A percentile compares a stretch with the other conserved stretches of the same genome.
These are phyloP conservation scores for Calephelis virginiensis DNA, from an alignment of 1,140 invertebrate species.

Conservation along the genomic window DNA sequence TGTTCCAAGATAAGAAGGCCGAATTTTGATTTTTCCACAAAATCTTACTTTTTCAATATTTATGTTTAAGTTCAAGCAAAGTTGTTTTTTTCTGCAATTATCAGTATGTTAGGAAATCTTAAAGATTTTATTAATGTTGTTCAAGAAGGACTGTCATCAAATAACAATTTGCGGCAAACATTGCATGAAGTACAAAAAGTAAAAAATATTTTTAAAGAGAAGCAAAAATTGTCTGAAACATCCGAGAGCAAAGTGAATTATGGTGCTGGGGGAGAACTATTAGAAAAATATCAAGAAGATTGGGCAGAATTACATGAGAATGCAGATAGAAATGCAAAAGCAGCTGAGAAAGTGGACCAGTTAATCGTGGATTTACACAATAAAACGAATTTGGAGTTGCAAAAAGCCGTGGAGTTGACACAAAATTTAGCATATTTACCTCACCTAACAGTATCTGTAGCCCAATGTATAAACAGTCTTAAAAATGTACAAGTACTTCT, in stretches of 20 bases:
- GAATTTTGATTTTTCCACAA: no score
- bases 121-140: constrained; percentile 71
- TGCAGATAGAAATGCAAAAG: constrained; percentile 61
- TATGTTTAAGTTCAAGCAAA: constrained; percentile 6
- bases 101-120: constrained; percentile 59
- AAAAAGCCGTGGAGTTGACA: constrained; percentile 55
- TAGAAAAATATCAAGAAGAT: constrained; percentile 65
- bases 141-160: constrained; percentile 64
- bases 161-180: constrained; percentile 63
- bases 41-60: background rate
- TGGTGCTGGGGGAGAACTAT: constrained; percentile 55
- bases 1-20: no score
- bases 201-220: constrained; percentile 68
- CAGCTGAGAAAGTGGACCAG: constrained; percentile 64
- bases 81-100: constrained; percentile 29
- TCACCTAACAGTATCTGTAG: constrained; percentile 54
- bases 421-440: constrained; percentile 57
- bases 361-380: constrained; percentile 56
- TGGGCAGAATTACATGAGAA: constrained; percentile 66
- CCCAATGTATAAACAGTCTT: constrained; percentile 61
- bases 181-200: constrained; percentile 70
- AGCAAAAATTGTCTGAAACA: constrained; percentile 42
- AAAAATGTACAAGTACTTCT: constrained; percentile 56
- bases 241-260: constrained; percentile 66
- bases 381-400: constrained; percentile 44